phyloP scores from a whole-genome alignment of 2,113 vertebrate species.

The Zeus faber region DNA sequence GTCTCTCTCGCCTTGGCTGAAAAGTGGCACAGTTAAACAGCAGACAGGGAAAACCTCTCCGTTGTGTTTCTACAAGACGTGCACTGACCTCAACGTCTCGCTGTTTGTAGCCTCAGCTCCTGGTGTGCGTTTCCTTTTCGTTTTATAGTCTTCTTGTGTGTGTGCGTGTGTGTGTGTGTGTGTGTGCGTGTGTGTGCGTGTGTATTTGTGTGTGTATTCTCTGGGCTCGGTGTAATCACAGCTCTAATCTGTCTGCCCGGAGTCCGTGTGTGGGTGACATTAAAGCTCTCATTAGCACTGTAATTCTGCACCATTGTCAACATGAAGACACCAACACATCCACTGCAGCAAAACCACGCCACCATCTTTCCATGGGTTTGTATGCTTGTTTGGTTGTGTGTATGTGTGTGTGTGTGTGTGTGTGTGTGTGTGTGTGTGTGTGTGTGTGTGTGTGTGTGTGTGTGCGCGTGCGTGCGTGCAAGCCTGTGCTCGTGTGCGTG shows the following conservation, averaged over 20 bases:
- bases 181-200: neutral
- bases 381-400: too few species aligned
- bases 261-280: conserved; percentile 69
- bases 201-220: conserved; percentile 22
- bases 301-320: conserved; percentile 66
- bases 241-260: conserved; percentile 60
- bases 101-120: too few species aligned
- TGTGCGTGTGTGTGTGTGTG: neutral
- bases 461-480: too few species aligned
- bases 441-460: conserved; percentile 6
- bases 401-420: neutral
- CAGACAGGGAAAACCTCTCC: too few species aligned
- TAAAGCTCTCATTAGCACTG: conserved; percentile 72
- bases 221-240: conserved; percentile 57
- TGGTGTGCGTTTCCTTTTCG: neutral
- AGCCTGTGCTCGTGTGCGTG: too few species aligned
- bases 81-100: too few species aligned
- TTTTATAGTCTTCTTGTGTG: neutral
- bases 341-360: conserved; percentile 43
- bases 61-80: too few species aligned
- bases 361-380: too few species aligned
- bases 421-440: conserved; percentile 7
- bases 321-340: conserved; percentile 61
- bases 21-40: too few species aligned
- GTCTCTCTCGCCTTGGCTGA: too few species aligned